Conservation (phyloP, 2,888 invertebrate species). For the Chrysodeixis includens region DNA sequence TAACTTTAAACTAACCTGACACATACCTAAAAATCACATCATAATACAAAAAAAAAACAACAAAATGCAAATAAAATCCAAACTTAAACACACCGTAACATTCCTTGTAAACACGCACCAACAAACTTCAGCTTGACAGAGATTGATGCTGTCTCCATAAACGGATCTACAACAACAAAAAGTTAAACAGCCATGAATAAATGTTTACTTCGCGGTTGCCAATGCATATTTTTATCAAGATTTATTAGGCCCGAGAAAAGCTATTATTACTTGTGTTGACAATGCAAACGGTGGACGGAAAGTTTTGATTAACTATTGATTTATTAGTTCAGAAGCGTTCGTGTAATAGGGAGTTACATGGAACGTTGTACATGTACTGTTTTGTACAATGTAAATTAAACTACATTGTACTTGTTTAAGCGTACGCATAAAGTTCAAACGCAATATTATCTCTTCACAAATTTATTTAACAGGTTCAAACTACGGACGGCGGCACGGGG, state of each 20-base stretch:
- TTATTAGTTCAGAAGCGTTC: background rate
- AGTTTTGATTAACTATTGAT: constrained; percentile 5
- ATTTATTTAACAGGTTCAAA: too few relatives aligned
- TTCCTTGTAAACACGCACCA: constrained; percentile 25
- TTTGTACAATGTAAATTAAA: too few relatives aligned
- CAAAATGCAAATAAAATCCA: background rate
- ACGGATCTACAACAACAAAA: constrained; percentile 61
- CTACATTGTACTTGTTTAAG: too few relatives aligned
- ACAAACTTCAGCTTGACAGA: constrained; percentile 62
- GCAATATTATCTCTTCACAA: too few relatives aligned
- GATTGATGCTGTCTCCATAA: constrained; percentile 66
- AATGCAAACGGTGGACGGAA: constrained; percentile 21
- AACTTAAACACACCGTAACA: constrained; percentile 13
- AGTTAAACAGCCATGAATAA: constrained; percentile 70
- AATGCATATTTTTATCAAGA: constrained; percentile 68
- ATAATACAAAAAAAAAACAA: background rate
- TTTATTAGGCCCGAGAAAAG: constrained; percentile 40
- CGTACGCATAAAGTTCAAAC: too few relatives aligned
- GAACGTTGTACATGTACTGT: too few relatives aligned
- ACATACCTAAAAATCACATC: background rate
- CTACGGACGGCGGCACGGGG: too few relatives aligned
- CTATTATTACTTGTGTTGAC: constrained; percentile 30
- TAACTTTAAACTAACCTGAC: too few relatives aligned
- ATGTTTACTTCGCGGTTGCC: constrained; percentile 65
- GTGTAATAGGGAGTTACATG: background rate